These are phyloP conservation scores for Myrmophylax atrothorax DNA, from an alignment of 2,113 vertebrate species.

Conservation along the genomic window DNA sequence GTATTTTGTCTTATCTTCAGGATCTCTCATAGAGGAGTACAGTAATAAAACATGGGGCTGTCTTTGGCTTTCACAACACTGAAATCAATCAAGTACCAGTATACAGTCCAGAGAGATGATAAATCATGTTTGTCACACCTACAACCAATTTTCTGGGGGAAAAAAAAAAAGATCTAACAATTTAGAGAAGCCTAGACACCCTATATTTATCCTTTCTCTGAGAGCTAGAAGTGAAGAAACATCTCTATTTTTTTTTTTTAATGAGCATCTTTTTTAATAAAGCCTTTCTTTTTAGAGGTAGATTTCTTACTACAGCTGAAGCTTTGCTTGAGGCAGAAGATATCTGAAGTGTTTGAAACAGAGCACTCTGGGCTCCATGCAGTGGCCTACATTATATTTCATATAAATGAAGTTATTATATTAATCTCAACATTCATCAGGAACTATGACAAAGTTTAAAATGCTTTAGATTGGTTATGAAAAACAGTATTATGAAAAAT, in stretches of 20 bases:
- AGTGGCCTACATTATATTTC: neutral
- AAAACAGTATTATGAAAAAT: neutral
- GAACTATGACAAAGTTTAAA: neutral
- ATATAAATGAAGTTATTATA: neutral
- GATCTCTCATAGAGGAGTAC: neutral
- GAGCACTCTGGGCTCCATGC: neutral
- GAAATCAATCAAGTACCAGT: slow-evolving; percentile 6
- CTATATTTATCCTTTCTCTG: neutral
- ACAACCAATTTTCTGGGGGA: neutral
- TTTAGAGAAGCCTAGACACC: neutral
- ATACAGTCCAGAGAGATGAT: neutral
- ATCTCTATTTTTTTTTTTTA: neutral
- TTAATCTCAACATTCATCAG: neutral
- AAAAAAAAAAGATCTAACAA: neutral
- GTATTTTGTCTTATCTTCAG: neutral
- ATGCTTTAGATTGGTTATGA: neutral
- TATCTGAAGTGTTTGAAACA: neutral
- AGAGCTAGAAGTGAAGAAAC: neutral
- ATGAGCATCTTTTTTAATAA: neutral
- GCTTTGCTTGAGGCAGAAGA: neutral
- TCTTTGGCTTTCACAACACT: neutral
- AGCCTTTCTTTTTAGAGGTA: neutral
- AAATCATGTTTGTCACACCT: slow-evolving; percentile 17
- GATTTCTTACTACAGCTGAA: neutral
- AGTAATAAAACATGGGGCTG: neutral